Percentiles rank a stretch among this genome's conserved stretches.
These are phyloP conservation scores for Neopipo cinnamomea DNA, from an alignment of 2,113 vertebrate genomes.

Conservation along the genomic window DNA sequence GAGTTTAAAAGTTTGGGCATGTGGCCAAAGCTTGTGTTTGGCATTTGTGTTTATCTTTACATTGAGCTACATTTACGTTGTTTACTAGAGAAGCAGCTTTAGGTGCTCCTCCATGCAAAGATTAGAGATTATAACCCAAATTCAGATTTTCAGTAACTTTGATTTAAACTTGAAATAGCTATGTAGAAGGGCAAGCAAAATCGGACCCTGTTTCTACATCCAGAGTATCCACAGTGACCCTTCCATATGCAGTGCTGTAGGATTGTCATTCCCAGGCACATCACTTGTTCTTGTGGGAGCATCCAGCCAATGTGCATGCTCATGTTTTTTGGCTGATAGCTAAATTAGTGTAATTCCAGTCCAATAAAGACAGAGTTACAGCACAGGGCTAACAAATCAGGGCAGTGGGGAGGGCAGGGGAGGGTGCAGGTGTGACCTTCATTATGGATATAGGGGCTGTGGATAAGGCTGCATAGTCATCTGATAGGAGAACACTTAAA, in stretches of 20 bases:
- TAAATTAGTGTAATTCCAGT: neutral
- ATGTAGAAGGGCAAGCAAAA: neutral
- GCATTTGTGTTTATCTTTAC: neutral
- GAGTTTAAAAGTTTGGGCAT: neutral
- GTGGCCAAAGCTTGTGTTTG: neutral
- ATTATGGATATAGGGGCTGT: neutral
- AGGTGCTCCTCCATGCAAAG: neutral
- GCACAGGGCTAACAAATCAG: neutral
- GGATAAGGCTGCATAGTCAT: neutral
- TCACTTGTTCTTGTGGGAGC: neutral
- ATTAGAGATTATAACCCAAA: neutral
- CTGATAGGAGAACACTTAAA: neutral
- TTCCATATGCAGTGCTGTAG: neutral
- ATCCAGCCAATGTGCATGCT: accelerated
- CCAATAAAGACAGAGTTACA: neutral
- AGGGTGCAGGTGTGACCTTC: neutral
- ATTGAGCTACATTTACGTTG: neutral
- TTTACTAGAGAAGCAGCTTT: neutral
- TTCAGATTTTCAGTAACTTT: neutral
- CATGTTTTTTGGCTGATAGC: neutral
- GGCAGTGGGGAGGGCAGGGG: neutral
- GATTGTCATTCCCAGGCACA: neutral
- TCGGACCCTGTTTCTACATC: neutral
- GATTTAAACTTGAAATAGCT: neutral
- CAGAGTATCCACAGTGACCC: neutral